Conservation (phyloP, 2,797 vertebrate species). For the Uromys caudimaculatus region DNA sequence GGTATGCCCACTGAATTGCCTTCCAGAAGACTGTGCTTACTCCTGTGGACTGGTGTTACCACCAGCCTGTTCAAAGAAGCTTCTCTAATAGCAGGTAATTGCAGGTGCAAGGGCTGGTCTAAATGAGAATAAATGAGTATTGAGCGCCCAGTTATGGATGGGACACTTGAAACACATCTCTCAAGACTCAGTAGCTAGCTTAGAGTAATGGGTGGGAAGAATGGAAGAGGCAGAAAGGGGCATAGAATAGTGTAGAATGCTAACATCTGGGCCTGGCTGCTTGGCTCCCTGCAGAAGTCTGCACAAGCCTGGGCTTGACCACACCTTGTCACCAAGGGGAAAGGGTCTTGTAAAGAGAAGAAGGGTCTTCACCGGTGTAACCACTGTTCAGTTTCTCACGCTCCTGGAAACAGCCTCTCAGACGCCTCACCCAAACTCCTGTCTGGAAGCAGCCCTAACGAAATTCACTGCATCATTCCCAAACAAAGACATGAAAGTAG, state of each 20-base stretch:
- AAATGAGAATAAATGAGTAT: neutral
- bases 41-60: too few species aligned
- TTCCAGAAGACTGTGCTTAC: neutral
- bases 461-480: neutral
- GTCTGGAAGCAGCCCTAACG: neutral
- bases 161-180: neutral
- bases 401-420: neutral
- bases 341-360: neutral
- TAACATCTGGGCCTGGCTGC: neutral
- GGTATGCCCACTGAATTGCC: neutral
- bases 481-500: neutral
- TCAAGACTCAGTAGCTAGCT: neutral
- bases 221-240: neutral
- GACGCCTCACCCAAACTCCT: neutral
- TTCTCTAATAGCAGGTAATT: neutral
- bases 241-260: neutral
- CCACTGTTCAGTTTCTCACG: neutral
- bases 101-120: too few species aligned
- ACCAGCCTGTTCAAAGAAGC: neutral
- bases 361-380: neutral
- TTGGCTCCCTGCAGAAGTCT: neutral
- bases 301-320: neutral
- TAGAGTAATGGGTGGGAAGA: neutral
- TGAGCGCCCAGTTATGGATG: too few species aligned
- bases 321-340: neutral